A percentile compares a stretch with the other conserved stretches of the same genome.
phyloP scores from a whole-genome alignment of 2,113 vertebrate species.

The Anolis sagrei region DNA sequence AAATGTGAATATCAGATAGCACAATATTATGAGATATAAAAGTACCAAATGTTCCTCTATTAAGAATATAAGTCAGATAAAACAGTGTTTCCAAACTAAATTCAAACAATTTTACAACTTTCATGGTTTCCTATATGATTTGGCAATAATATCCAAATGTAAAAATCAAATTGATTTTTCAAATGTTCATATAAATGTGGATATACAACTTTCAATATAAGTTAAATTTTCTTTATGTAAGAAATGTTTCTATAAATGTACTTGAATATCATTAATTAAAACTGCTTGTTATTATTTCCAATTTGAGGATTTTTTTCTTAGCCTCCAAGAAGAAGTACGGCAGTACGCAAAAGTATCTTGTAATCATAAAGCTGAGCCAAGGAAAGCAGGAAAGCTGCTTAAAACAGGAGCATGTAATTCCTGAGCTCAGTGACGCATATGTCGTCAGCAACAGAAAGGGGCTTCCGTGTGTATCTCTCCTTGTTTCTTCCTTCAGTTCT shows the following conservation, averaged over 20 bases:
- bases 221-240: neutral
- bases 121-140: neutral
- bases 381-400: conserved; percentile 12
- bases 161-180: neutral
- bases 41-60: neutral
- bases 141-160: neutral
- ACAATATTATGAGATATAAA: neutral
- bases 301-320: neutral
- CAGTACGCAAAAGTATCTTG: neutral
- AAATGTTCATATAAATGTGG: neutral
- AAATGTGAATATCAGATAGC: neutral
- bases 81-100: neutral
- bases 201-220: neutral
- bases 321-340: neutral
- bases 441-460: conserved; percentile 60
- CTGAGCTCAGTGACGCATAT: conserved; percentile 59
- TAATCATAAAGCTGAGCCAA: neutral
- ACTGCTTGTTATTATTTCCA: too few relatives aligned
- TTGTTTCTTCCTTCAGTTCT: conserved; percentile 37
- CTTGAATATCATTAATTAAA: neutral
- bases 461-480: conserved; percentile 60
- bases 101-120: neutral
- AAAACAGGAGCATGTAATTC: conserved; percentile 42
- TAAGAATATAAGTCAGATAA: neutral
- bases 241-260: neutral